A percentile compares a stretch with the other conserved stretches of the same genome.
These are phyloP conservation scores for Acleris sparsana DNA, from an alignment of 2,888 invertebrate genomes.

Conservation along the genomic window DNA sequence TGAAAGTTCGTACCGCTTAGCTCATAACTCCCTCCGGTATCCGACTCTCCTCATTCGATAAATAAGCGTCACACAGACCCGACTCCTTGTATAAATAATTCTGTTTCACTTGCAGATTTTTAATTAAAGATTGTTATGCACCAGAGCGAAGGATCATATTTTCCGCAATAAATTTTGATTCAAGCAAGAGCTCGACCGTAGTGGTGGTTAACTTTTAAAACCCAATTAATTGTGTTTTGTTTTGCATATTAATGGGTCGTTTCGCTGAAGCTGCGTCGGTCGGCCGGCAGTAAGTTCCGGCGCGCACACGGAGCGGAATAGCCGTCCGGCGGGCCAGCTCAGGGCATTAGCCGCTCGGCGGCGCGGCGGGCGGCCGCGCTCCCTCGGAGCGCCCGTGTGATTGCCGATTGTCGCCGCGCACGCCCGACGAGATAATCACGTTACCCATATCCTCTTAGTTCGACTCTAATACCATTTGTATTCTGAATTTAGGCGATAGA, in stretches of 20 bases:
- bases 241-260: constrained; percentile 67
- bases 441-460: background rate
- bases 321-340: constrained; percentile 52
- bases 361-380: constrained; percentile 34
- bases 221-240: constrained; percentile 67
- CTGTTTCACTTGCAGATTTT: constrained; percentile 24
- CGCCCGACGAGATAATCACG: constrained; percentile 45
- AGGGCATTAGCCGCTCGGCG: constrained; percentile 55
- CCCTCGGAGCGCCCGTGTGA: constrained; percentile 28
- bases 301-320: constrained; percentile 59
- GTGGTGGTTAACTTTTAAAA: constrained; percentile 62
- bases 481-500: too few species aligned
- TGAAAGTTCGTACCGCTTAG: constrained; percentile 68
- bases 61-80: constrained; percentile 22
- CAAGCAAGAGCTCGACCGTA: constrained; percentile 50
- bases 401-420: constrained; percentile 45
- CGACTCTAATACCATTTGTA: too few species aligned
- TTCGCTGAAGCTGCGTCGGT: constrained; percentile 48
- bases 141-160: constrained; percentile 50
- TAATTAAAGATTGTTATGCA: constrained; percentile 34
- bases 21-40: constrained; percentile 57
- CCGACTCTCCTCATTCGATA: constrained; percentile 18
- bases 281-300: constrained; percentile 55
- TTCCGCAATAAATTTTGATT: constrained; percentile 55
- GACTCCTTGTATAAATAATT: constrained; percentile 24